Percentiles rank a stretch among this genome's conserved stretches.
phyloP scores from a whole-genome alignment of 2,113 vertebrate species.

The Leucopsar rothschildi region DNA sequence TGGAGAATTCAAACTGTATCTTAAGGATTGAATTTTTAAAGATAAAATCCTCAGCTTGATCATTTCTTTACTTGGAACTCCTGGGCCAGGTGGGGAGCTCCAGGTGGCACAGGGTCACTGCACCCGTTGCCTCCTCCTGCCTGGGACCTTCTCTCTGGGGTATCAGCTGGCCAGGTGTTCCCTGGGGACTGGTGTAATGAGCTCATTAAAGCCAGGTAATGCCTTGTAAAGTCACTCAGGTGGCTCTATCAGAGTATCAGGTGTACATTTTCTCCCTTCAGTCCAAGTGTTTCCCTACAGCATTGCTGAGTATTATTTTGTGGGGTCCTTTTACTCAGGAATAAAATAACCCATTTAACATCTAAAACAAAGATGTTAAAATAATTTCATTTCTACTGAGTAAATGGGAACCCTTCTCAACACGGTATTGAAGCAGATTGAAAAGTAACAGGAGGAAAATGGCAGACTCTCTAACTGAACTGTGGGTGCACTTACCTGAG shows the following conservation, averaged over 20 bases:
- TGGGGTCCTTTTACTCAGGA: background rate
- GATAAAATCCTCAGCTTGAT: background rate
- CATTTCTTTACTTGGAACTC: background rate
- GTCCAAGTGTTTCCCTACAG: background rate
- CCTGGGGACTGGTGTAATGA: slow-evolving; percentile 85
- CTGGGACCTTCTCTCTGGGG: background rate
- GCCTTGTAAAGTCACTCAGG: slow-evolving; percentile 82
- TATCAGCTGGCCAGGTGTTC: background rate
- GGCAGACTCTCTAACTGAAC: accelerated
- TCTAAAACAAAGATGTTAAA: background rate
- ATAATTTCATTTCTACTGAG: background rate
- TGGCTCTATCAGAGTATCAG: slow-evolving; percentile 73
- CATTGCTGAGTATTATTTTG: background rate
- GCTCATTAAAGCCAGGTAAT: slow-evolving; percentile 89
- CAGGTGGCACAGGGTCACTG: background rate
- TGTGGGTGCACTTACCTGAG: background rate
- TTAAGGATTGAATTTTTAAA: background rate
- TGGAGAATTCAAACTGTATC: background rate
- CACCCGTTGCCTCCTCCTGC: background rate
- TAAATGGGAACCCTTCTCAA: background rate
- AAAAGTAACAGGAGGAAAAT: background rate
- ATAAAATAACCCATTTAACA: background rate
- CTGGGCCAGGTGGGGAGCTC: background rate
- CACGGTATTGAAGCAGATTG: background rate
- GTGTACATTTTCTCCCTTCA: slow-evolving; percentile 11